Conservation (phyloP, 2,888 invertebrate species). For the Cremastinae sp. region DNA sequence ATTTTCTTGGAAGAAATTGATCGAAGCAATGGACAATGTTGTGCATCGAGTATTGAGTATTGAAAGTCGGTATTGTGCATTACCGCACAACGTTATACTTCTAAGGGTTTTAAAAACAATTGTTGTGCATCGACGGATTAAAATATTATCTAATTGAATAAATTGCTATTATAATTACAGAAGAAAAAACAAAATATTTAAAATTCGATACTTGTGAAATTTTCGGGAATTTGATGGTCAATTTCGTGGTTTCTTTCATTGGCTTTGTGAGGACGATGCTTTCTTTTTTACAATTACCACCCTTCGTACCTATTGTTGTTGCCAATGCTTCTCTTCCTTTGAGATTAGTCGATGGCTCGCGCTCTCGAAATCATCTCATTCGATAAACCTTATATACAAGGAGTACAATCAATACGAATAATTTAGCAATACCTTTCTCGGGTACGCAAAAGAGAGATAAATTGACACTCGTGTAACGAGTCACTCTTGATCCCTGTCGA, state of each 20-base stretch:
- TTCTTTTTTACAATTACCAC: no score
- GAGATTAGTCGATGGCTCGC: not conserved
- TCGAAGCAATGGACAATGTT: no score
- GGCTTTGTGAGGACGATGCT: not conserved
- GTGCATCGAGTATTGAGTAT: no score
- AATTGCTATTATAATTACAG: not conserved
- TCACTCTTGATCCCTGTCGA: not conserved
- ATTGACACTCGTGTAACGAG: slow-evolving; percentile 1
- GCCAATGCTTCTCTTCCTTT: not conserved
- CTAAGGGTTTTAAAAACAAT: no score
- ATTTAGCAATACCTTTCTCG: slow-evolving; percentile 5
- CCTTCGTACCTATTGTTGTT: no score
- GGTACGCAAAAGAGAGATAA: slow-evolving; percentile 9
- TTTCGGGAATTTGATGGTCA: slow-evolving; percentile 9
- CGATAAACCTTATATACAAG: not conserved
- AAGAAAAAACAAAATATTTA: not conserved
- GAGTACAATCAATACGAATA: slow-evolving; percentile 24
- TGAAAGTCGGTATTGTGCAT: no score
- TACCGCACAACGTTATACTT: no score
- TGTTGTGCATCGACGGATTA: no score
- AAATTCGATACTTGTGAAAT: not conserved
- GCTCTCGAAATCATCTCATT: slow-evolving; percentile 2
- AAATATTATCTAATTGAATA: no score
- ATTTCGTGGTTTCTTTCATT: not conserved
- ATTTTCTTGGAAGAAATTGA: no score